phyloP scores from a whole-genome alignment of 2,113 vertebrate species.

The Epinephelus cyanopodus region DNA sequence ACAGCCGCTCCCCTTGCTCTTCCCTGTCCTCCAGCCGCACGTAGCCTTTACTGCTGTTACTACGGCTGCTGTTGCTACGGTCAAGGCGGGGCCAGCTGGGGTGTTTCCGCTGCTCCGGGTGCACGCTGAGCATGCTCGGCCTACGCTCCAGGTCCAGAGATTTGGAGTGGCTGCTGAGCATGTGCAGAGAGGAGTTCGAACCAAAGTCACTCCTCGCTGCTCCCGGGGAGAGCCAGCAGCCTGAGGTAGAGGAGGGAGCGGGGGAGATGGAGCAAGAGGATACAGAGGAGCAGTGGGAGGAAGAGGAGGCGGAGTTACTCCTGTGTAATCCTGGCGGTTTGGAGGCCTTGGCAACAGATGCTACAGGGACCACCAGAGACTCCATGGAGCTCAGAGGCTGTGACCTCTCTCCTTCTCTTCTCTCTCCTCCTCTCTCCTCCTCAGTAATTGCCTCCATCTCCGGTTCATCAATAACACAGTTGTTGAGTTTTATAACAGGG shows the following conservation, averaged over 20 bases:
- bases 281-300: slow-evolving; percentile 80
- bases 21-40: slow-evolving; percentile 95
- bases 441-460: slow-evolving; percentile 95
- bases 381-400: slow-evolving; percentile 89
- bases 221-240: slow-evolving; percentile 93
- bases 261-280: slow-evolving; percentile 87
- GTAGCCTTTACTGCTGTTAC: slow-evolving; percentile 93
- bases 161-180: slow-evolving; percentile 95
- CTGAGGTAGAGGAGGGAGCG: slow-evolving; percentile 85
- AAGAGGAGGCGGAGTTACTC: slow-evolving; percentile 88
- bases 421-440: slow-evolving; percentile 85
- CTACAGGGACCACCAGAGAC: slow-evolving; percentile 89
- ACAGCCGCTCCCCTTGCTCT: slow-evolving; percentile 91
- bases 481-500: slow-evolving; percentile 99
- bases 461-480: slow-evolving; percentile 98
- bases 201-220: slow-evolving; percentile 93
- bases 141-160: slow-evolving; percentile 95
- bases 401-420: slow-evolving; percentile 80
- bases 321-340: slow-evolving; percentile 83
- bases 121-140: slow-evolving; percentile 89
- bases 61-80: slow-evolving; percentile 88
- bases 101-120: slow-evolving; percentile 94
- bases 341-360: slow-evolving; percentile 86
- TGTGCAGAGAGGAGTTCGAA: slow-evolving; percentile 94
- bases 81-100: slow-evolving; percentile 98